Percentiles rank a stretch among this genome's conserved stretches.
These are phyloP conservation scores for Mesocricetus auratus DNA, from an alignment of 2,113 vertebrate species.

Conservation along the genomic window DNA sequence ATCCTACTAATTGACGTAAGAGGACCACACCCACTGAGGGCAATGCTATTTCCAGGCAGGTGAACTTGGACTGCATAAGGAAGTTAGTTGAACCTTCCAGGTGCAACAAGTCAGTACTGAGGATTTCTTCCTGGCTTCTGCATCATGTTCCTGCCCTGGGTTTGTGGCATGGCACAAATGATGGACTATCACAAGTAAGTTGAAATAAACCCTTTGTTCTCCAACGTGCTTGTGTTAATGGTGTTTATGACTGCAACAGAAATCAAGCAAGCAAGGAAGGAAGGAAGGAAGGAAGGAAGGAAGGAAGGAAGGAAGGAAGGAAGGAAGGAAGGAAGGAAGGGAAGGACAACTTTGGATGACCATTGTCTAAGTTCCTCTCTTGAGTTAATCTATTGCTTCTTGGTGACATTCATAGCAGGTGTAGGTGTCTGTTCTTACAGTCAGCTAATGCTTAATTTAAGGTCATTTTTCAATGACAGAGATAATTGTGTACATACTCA, in stretches of 20 bases:
- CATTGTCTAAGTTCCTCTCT: not conserved
- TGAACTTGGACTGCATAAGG: not conserved
- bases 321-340: no score
- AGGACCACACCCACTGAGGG: not conserved
- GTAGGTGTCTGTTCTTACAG: not conserved
- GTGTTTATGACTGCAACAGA: not conserved
- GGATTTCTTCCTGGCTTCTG: not conserved
- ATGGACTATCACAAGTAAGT: not conserved
- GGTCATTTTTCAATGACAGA: not conserved
- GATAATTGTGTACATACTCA: not conserved
- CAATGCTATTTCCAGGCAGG: not conserved
- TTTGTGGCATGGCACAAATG: not conserved
- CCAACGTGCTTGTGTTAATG: not conserved
- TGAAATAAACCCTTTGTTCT: not conserved
- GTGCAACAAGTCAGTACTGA: not conserved
- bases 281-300: accelerated
- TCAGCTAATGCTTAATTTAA: not conserved
- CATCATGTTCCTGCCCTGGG: not conserved
- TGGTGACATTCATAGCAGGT: not conserved
- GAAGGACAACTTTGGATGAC: not conserved
- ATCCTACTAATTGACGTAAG: not conserved
- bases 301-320: no score
- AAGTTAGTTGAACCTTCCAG: not conserved
- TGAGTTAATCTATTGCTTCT: not conserved
- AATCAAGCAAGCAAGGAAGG: no score